These are phyloP conservation scores for Doryteuthis pealeii DNA, from an alignment of 1,140 invertebrate genomes.

Conservation along the genomic window DNA sequence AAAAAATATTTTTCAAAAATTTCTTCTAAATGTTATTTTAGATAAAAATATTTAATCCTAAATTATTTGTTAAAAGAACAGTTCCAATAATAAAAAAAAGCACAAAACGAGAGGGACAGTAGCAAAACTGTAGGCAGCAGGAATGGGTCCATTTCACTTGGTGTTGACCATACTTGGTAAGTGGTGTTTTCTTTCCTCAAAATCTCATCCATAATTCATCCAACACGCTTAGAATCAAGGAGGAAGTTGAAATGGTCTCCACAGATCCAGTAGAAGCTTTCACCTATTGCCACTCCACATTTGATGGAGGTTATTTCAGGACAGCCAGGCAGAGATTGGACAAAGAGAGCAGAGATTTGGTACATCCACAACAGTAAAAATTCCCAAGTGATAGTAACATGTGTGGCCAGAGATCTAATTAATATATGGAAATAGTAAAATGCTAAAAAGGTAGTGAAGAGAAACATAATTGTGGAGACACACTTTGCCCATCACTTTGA, in stretches of 20 bases:
- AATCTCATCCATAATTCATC: neutral
- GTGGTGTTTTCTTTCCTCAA: neutral
- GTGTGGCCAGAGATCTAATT: too few species aligned
- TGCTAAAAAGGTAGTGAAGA: too few species aligned
- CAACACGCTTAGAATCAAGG: neutral
- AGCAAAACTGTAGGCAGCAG: neutral
- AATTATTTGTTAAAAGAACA: too few species aligned
- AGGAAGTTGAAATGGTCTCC: neutral
- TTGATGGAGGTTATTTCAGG: constrained; percentile 3
- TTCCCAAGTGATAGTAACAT: neutral
- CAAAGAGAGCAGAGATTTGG: neutral
- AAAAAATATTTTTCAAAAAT: too few species aligned
- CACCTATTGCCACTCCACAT: constrained; percentile 2
- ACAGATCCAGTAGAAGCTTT: neutral
- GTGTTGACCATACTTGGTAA: constrained; percentile 8
- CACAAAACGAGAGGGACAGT: neutral
- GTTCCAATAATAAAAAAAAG: constrained; percentile 13
- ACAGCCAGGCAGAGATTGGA: constrained; percentile 6
- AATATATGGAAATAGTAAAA: too few species aligned
- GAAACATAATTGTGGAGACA: constrained; percentile 13
- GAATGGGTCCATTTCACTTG: neutral
- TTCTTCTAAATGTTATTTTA: too few species aligned
- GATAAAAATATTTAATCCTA: too few species aligned
- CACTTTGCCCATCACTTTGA: constrained; percentile 34
- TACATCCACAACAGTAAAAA: neutral